Base-by-base conservation (phyloP, 2,113 vertebrate genomes). In the Australoheros scitulus region DNA sequence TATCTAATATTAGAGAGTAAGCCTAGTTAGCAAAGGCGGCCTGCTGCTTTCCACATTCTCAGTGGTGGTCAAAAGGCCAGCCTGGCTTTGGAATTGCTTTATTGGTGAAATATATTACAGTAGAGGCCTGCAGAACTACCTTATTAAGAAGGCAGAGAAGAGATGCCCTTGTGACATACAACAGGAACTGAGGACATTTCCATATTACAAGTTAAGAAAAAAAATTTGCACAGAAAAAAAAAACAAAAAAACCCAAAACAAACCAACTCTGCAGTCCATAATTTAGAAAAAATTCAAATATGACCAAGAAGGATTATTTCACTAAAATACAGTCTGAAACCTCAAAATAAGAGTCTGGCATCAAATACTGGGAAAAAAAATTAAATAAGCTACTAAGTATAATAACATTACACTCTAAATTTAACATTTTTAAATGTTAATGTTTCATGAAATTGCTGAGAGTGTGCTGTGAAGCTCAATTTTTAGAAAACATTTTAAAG, bases 1-100 rank as follows among this genome's bases (percentile, higher is more conserved):
- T 97, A 97, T 96, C 94, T 96, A 96, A 96, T 95, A 96, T 94
- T 94, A 96, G 95, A 96, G 95, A 94, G 94, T 92, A 93, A 94
- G 94, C 92, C 95, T 91, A 95, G 92, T 92, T 93, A 93, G 95
- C 92, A 88, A 89, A 93, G 92, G 94, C 61, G 85, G 92, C 93
- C 89, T 94, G 92, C 94, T 95, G 84, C 90, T 83, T 82, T 94
- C 92, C 57, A n/a, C 89, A 89, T 63, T 88, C 91, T 92, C 93
- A 95, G 92, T 63, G 76, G 79, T 92, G 95, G 93, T 94, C 90
- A 93, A 92, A 79, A 91, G 85, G 36, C 83, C 59, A 92, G 83
- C 61, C 92, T 90, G 92, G 92, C 94, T 87, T 88, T 94, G 93
- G 92, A 91, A 93, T 94, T 91, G 85, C 91, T 93, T 94, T 95